A percentile compares a stretch with the other conserved stretches of the same genome.
These are phyloP conservation scores for Drosophila sproati DNA, from an alignment of 1,140 invertebrate species.

Conservation along the genomic window DNA sequence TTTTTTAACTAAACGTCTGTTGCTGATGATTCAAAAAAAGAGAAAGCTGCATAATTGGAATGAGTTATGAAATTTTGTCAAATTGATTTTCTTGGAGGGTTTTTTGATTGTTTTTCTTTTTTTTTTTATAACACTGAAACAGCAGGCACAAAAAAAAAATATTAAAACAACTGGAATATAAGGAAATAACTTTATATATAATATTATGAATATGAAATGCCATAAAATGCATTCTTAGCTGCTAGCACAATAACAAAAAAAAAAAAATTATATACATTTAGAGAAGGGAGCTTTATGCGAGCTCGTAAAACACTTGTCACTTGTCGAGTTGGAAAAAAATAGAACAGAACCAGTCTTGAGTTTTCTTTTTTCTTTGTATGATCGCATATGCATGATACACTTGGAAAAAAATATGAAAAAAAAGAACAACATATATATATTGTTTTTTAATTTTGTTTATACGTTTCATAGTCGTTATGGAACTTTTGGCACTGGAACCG, in stretches of 20 bases:
- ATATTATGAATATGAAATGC: slow-evolving; percentile 6
- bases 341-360: slow-evolving; percentile 13
- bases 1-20: neutral
- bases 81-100: slow-evolving; percentile 8
- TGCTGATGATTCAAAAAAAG: neutral
- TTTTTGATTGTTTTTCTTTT: slow-evolving; percentile 36
- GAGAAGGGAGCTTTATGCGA: slow-evolving; percentile 8
- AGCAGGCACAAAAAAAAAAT: slow-evolving; percentile 36
- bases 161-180: slow-evolving; percentile 1
- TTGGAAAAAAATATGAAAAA: slow-evolving; percentile 52
- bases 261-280: slow-evolving; percentile 27
- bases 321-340: slow-evolving; percentile 21
- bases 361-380: slow-evolving; percentile 18
- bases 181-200: slow-evolving; percentile 24
- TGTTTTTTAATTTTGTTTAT: slow-evolving; percentile 19
- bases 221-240: slow-evolving; percentile 5
- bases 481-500: slow-evolving; percentile 62
- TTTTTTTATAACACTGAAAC: slow-evolving; percentile 41
- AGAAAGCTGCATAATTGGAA: slow-evolving; percentile 22
- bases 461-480: slow-evolving; percentile 26
- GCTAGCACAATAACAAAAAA: slow-evolving; percentile 13
- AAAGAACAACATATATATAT: slow-evolving; percentile 34
- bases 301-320: slow-evolving; percentile 29
- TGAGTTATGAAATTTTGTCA: slow-evolving; percentile 28
- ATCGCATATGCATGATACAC: slow-evolving; percentile 43